These are phyloP conservation scores for Pyrrhia umbra DNA, from an alignment of 2,888 invertebrate species.

Conservation along the genomic window DNA sequence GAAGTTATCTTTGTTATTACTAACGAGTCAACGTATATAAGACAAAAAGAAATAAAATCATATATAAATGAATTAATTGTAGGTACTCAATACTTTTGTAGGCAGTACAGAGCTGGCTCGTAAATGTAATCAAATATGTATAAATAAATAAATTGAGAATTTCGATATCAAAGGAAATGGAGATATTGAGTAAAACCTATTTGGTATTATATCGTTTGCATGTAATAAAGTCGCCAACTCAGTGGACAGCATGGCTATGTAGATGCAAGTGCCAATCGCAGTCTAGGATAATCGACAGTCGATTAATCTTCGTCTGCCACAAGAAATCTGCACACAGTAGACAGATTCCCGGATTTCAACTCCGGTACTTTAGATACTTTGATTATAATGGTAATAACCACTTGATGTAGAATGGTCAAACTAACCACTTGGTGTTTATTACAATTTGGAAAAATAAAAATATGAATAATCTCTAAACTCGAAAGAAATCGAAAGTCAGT, in stretches of 20 bases:
- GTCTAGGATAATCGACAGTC: slow-evolving; percentile 32
- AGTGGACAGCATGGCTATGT: slow-evolving; percentile 26
- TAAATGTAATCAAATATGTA: neutral
- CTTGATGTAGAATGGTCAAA: too few relatives aligned
- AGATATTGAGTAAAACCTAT: neutral
- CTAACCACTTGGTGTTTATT: too few relatives aligned
- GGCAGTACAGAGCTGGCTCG: neutral
- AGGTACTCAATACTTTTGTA: too few relatives aligned
- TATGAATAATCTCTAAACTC: too few relatives aligned
- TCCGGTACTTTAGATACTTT: slow-evolving; percentile 4
- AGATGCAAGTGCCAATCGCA: slow-evolving; percentile 42
- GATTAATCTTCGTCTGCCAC: slow-evolving; percentile 30
- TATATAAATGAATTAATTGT: too few relatives aligned
- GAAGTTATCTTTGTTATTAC: too few relatives aligned
- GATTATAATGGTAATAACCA: neutral
- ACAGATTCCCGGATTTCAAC: slow-evolving; percentile 5
- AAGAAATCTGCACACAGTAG: slow-evolving; percentile 29
- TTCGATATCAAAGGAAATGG: neutral
- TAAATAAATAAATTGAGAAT: neutral
- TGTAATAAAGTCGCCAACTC: slow-evolving; percentile 18
- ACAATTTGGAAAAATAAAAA: too few relatives aligned
- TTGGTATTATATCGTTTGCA: slow-evolving; percentile 12
- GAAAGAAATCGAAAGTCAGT: too few relatives aligned
- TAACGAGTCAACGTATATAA: too few relatives aligned
- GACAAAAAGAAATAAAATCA: too few relatives aligned